phyloP scores from a whole-genome alignment of 2,797 vertebrate species.

The Sternarchorhynchus goeldii region DNA sequence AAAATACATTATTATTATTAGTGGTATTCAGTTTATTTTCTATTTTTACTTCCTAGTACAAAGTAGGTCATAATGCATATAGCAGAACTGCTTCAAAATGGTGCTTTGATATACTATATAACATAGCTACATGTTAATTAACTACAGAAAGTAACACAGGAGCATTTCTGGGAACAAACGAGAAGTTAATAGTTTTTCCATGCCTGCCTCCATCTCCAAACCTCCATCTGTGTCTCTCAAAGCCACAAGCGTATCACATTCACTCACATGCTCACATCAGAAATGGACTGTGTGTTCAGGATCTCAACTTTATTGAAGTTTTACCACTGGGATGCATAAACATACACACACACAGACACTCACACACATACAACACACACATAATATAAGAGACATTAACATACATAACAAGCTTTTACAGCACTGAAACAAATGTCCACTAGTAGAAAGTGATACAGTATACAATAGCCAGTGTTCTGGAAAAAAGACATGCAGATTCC shows the following conservation, averaged over 20 bases:
- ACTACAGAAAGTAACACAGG: neutral
- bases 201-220: slow-evolving; percentile 4
- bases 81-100: no score
- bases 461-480: slow-evolving; percentile 60
- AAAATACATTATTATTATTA: no score
- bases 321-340: neutral
- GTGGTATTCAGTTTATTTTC: no score
- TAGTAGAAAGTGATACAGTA: slow-evolving; percentile 40
- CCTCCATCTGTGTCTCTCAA: neutral
- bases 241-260: slow-evolving; percentile 1
- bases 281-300: neutral
- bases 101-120: neutral
- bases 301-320: neutral
- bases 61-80: no score
- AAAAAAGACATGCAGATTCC: slow-evolving; percentile 53
- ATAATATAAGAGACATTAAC: no score
- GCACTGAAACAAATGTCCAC: neutral
- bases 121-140: no score
- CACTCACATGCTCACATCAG: neutral
- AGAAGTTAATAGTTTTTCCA: slow-evolving; percentile 20
- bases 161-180: neutral
- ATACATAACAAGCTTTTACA: neutral
- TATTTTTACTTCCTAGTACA: no score
- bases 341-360: neutral
- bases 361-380: no score